These are phyloP conservation scores for Acromyrmex echinatior DNA, from an alignment of 1,140 invertebrate genomes.

Conservation along the genomic window DNA sequence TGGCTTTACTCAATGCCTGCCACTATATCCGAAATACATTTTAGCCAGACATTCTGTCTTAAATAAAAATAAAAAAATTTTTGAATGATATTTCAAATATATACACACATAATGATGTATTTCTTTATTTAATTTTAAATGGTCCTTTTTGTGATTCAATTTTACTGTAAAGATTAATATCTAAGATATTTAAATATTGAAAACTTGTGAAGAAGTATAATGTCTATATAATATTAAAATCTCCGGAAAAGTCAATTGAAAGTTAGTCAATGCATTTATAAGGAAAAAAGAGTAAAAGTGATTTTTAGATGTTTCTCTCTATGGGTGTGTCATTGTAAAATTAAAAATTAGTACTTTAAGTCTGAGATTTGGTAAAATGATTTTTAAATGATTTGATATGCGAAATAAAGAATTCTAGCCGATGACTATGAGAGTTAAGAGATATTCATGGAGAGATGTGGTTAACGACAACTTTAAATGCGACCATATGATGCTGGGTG, in stretches of 20 bases:
- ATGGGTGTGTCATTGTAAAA: not conserved
- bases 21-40: conserved; percentile 10
- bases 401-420: not conserved
- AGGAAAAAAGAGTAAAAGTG: not conserved
- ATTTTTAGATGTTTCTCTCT: not conserved
- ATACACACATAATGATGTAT: not conserved
- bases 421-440: not conserved
- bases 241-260: not conserved
- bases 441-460: conserved; percentile 71
- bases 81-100: not conserved
- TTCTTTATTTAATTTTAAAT: not conserved
- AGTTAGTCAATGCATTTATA: not conserved
- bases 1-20: conserved; percentile 66
- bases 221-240: not conserved
- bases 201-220: not conserved
- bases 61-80: not conserved
- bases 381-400: not conserved
- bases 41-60: not conserved
- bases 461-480: conserved; percentile 82
- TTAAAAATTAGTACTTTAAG: not conserved
- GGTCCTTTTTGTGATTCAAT: not conserved
- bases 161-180: conserved; percentile 11
- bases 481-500: conserved; percentile 82
- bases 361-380: not conserved
- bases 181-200: conserved; percentile 2